Percentiles rank a stretch among this genome's conserved stretches.
Evolutionary conservation across 2,113 vertebrate genomes (phyloP).

Genomic region (Motacilla alba): DNA sequence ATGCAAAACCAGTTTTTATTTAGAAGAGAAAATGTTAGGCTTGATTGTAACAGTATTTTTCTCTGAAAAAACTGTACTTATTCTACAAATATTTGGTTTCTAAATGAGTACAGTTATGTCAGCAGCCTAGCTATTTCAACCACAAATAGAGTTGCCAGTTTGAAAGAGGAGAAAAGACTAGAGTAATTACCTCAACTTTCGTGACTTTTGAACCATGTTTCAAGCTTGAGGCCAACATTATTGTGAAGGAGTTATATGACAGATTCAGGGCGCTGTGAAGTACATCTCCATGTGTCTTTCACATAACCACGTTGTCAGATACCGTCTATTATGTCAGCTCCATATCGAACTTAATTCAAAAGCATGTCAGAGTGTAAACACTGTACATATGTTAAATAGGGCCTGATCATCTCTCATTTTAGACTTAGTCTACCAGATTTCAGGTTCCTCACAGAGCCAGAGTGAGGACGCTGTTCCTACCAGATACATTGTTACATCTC

Average conservation of each 20-base stretch:
- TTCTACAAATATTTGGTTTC: neutral
- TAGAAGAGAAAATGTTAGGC: neutral
- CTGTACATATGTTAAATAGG: neutral
- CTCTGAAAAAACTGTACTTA: neutral
- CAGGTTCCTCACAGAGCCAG: rapidly evolving
- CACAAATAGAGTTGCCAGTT: neutral
- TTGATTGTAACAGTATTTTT: neutral
- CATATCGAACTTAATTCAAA: neutral
- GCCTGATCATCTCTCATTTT: neutral
- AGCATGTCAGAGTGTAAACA: neutral
- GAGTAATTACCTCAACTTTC: neutral
- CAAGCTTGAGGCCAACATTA: neutral
- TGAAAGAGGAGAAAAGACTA: neutral
- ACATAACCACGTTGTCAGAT: neutral
- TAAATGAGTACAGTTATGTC: neutral
- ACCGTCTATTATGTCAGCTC: neutral
- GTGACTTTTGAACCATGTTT: neutral
- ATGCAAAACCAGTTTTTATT: neutral
- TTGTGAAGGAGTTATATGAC: neutral
- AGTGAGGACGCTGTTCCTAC: rapidly evolving
- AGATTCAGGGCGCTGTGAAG: neutral
- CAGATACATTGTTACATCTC: neutral
- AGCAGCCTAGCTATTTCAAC: neutral
- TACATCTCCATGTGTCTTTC: neutral
- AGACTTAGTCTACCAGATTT: neutral